Evolutionary conservation across 2,113 vertebrate genomes (phyloP).

Genomic region (Neofelis nebulosa): DNA sequence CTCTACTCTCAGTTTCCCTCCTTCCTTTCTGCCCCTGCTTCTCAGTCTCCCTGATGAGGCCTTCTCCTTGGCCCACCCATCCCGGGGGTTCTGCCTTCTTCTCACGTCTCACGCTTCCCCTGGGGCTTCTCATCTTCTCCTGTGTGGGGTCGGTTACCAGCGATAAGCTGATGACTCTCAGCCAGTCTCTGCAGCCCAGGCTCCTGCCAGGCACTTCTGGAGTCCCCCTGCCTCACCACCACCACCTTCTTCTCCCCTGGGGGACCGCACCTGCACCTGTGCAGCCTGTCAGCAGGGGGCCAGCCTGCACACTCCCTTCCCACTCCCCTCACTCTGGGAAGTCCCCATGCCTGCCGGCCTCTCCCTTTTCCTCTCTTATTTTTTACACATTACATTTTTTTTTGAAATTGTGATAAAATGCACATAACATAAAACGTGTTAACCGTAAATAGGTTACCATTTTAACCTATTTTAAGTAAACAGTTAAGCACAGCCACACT

Average conservation of each 20-base stretch:
- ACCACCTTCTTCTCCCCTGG: neutral
- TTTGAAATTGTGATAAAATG: neutral
- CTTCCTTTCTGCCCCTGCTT: neutral
- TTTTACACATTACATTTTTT: neutral
- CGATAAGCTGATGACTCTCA: neutral
- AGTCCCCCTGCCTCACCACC: neutral
- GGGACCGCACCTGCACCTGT: neutral
- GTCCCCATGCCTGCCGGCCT: fast-evolving
- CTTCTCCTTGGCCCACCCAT: neutral
- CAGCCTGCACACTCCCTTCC: neutral
- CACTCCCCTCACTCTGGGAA: neutral
- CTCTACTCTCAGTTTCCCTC: neutral
- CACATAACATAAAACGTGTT: neutral
- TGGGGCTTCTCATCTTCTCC: neutral
- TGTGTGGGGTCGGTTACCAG: neutral
- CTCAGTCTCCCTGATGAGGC: neutral
- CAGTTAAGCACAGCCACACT: neutral
- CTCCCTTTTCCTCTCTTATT: neutral
- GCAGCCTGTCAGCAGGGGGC: neutral
- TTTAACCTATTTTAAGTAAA: neutral
- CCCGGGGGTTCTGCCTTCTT: neutral
- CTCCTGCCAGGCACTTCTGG: neutral
- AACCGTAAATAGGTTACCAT: too few species aligned
- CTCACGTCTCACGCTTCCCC: neutral
- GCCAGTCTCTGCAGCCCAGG: neutral